Evolutionary conservation across 2,797 vertebrate species (phyloP).

Genomic region (Poliocrania exsul): DNA sequence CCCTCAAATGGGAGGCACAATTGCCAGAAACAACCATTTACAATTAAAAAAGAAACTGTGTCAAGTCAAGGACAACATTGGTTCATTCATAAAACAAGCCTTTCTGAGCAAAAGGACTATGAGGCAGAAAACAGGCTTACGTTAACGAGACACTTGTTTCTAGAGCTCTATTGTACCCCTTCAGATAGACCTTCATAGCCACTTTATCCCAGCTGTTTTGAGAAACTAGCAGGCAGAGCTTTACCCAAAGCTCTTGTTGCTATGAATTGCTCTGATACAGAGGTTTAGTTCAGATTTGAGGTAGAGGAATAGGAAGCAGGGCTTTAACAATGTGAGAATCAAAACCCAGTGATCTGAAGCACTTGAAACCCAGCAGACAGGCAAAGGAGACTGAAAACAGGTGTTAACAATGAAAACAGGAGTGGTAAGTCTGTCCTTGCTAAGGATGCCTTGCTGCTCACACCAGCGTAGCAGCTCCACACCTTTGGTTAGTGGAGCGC

Average conservation of each 20-base stretch:
- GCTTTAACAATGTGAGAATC: background rate
- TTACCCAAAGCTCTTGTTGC: background rate
- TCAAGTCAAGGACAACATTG: slow-evolving; percentile 25
- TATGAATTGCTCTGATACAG: background rate
- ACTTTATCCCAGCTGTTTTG: background rate
- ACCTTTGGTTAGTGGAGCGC: background rate
- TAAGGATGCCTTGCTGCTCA: background rate
- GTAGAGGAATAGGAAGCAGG: background rate
- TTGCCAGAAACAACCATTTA: slow-evolving; percentile 7
- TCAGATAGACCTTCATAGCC: background rate
- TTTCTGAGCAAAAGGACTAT: background rate
- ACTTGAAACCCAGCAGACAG: background rate
- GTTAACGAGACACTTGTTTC: background rate
- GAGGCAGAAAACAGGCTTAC: background rate
- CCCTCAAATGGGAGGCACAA: background rate
- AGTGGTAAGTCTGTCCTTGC: background rate
- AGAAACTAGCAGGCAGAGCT: background rate
- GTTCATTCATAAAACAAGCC: slow-evolving; percentile 39
- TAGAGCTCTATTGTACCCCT: background rate
- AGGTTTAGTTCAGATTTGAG: background rate
- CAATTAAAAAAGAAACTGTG: background rate
- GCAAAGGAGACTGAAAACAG: background rate
- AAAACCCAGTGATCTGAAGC: background rate
- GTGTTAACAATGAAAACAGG: background rate
- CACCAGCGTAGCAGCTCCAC: background rate